Conservation (phyloP, 2,797 vertebrate species). For the Perodicticus potto region DNA sequence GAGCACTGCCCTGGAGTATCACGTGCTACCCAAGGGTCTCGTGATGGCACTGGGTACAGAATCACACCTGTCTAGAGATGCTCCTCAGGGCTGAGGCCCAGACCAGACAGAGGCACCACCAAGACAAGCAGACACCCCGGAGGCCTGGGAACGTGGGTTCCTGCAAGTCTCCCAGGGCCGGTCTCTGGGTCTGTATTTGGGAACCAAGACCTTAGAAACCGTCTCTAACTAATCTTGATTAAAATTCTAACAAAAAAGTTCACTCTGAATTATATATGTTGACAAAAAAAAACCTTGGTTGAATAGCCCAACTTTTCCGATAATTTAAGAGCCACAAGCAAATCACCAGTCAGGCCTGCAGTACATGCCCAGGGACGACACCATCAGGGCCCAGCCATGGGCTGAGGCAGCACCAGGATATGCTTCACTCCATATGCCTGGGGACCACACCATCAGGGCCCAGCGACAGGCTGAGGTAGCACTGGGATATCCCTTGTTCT, state of each 20-base stretch:
- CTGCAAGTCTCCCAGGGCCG: too few relatives aligned
- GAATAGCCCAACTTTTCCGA: background rate
- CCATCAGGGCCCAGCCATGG: too few relatives aligned
- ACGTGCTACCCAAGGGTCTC: background rate
- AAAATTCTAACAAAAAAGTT: background rate
- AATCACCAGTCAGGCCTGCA: background rate
- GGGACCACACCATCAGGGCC: too few relatives aligned
- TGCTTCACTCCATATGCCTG: too few relatives aligned
- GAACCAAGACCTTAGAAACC: background rate
- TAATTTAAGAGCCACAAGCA: background rate
- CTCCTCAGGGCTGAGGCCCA: too few relatives aligned
- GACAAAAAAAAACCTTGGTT: background rate
- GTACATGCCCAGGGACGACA: too few relatives aligned
- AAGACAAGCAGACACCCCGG: too few relatives aligned
- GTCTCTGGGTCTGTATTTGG: background rate
- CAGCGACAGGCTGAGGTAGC: background rate
- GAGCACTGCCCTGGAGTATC: background rate
- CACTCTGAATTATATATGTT: background rate
- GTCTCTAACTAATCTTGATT: background rate
- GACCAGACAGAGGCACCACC: too few relatives aligned
- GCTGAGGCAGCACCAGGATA: background rate
- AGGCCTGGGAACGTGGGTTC: background rate
- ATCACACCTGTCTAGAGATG: background rate
- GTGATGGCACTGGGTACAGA: accelerated
- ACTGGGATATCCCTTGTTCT: background rate